Evolutionary conservation across 1,140 invertebrate species (phyloP).

Genomic region (Diuraphis noxia): DNA sequence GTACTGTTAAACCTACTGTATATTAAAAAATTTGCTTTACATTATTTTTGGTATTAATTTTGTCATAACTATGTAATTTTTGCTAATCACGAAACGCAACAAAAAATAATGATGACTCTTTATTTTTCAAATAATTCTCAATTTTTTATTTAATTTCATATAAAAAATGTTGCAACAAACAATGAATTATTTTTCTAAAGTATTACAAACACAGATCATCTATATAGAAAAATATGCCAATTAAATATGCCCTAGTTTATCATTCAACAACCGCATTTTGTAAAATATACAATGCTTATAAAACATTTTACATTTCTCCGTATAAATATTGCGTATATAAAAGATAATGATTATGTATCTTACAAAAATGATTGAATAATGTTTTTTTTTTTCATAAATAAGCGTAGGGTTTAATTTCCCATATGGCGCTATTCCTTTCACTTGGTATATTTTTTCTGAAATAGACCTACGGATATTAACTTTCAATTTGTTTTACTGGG

Average conservation of each 20-base stretch:
- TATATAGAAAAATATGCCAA: background rate
- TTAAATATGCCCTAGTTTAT: background rate
- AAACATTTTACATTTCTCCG: background rate
- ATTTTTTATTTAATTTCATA: background rate
- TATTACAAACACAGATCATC: background rate
- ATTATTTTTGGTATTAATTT: background rate
- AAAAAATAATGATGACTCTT: background rate
- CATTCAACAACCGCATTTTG: background rate
- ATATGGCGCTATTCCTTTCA: conserved; percentile 24
- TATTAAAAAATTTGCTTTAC: no score
- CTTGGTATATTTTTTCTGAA: background rate
- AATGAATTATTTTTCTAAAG: background rate
- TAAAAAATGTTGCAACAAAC: background rate
- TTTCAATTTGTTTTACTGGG: background rate
- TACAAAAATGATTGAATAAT: conserved; percentile 28
- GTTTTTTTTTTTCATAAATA: background rate
- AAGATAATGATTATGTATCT: background rate
- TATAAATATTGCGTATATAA: background rate
- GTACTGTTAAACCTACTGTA: background rate
- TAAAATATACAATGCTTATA: background rate
- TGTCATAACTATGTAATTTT: background rate
- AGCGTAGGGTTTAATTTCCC: conserved; percentile 11
- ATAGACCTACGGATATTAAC: background rate
- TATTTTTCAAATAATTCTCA: background rate
- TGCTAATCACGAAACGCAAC: background rate